Percentiles rank a stretch among this genome's conserved stretches.
phyloP scores from a whole-genome alignment of 2,113 vertebrate genomes.

The Falco punctatus region DNA sequence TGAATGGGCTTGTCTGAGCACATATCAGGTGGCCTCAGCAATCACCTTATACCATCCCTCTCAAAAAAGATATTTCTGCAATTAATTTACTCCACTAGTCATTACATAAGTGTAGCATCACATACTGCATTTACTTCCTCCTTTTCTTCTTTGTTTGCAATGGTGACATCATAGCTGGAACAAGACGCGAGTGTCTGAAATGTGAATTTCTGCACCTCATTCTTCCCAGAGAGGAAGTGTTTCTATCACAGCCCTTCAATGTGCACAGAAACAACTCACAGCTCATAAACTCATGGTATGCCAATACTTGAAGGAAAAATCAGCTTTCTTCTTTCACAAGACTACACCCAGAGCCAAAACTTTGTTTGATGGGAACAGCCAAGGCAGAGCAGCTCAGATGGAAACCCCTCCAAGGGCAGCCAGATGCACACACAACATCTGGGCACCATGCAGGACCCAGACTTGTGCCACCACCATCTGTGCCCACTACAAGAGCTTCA shows the following conservation, averaged over 20 bases:
- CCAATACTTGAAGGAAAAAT: background rate
- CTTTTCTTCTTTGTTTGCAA: background rate
- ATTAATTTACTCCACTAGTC: background rate
- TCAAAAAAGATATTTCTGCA: background rate
- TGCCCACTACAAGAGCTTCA: background rate
- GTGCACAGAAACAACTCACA: rapidly evolving
- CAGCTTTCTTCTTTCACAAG: background rate
- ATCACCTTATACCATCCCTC: background rate
- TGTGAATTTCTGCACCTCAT: background rate
- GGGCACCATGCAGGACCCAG: background rate
- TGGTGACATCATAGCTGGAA: background rate
- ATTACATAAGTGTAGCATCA: background rate
- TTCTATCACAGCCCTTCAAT: background rate
- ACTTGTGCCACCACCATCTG: too few species aligned
- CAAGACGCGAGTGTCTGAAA: rapidly evolving
- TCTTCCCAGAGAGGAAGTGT: background rate
- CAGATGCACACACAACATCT: background rate
- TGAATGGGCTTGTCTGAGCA: background rate
- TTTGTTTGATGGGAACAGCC: background rate
- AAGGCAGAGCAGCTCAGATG: background rate
- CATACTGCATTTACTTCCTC: background rate
- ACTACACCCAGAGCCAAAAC: background rate
- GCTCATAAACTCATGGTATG: background rate
- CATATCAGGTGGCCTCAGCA: rapidly evolving
- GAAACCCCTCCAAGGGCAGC: background rate